A percentile compares a stretch with the other conserved stretches of the same genome.
phyloP scores from a whole-genome alignment of 2,113 vertebrate genomes.

The Tupaia chinensis region DNA sequence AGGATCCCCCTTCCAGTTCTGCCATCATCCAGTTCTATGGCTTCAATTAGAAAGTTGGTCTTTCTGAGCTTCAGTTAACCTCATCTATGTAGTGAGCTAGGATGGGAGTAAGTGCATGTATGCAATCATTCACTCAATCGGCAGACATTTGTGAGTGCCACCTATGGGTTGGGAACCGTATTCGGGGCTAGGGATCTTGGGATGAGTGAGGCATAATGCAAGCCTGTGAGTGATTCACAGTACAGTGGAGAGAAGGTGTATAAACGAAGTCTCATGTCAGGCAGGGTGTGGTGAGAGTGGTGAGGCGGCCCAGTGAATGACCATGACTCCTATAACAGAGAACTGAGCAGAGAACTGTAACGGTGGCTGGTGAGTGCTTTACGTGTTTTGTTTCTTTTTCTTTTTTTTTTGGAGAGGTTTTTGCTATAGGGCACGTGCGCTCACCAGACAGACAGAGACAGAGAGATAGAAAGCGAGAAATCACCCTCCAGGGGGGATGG shows the following conservation, averaged over 20 bases:
- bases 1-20: neutral
- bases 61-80: neutral
- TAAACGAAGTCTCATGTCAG: fast-evolving
- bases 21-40: neutral
- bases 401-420: too few relatives aligned
- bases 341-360: neutral
- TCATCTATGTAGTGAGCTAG: neutral
- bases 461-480: too few relatives aligned
- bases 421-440: too few relatives aligned
- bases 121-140: neutral
- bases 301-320: neutral
- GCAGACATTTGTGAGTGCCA: neutral
- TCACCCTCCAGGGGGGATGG: too few relatives aligned
- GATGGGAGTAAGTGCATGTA: neutral
- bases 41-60: neutral
- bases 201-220: neutral
- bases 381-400: neutral
- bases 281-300: neutral
- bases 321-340: neutral
- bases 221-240: neutral
- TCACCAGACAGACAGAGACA: too few relatives aligned
- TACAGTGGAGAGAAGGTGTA: neutral
- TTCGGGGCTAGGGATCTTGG: neutral
- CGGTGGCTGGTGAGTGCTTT: neutral
- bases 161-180: neutral